phyloP scores from a whole-genome alignment of 2,888 invertebrate genomes.

The Vandiemenella viatica region DNA sequence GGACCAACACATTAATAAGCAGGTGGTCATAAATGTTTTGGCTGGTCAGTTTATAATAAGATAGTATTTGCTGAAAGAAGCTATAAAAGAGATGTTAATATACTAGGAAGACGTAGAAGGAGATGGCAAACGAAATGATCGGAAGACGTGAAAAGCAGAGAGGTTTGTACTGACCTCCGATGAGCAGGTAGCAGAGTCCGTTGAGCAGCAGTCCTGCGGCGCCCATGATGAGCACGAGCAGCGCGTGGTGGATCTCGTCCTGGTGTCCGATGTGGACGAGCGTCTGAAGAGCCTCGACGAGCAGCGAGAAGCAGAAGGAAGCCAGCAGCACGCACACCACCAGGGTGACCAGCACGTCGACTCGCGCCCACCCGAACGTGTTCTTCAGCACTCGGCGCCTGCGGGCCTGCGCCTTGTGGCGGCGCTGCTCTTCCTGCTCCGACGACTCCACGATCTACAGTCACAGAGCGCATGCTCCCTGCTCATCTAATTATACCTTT shows the following conservation, averaged over 20 bases:
- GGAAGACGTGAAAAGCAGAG: no score
- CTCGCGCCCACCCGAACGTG: slow-evolving; percentile 85
- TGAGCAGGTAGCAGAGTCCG: slow-evolving; percentile 59
- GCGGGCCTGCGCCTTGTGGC: neutral
- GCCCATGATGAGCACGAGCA: slow-evolving; percentile 58
- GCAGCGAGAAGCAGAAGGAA: slow-evolving; percentile 65
- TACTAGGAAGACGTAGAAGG: no score
- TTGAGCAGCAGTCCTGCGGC: slow-evolving; percentile 55
- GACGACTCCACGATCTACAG: no score
- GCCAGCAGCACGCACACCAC: slow-evolving; percentile 68
- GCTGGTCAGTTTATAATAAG: no score
- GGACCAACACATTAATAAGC: no score
- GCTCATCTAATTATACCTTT: no score
- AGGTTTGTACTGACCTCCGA: slow-evolving; percentile 68
- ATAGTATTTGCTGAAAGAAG: no score
- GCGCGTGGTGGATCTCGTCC: slow-evolving; percentile 58
- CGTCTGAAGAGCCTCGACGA: slow-evolving; percentile 69
- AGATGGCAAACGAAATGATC: no score
- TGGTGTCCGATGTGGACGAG: slow-evolving; percentile 57
- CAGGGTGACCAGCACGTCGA: slow-evolving; percentile 71
- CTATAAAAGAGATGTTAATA: no score
- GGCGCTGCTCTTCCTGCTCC: no score
- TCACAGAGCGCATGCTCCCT: no score
- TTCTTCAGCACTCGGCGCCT: slow-evolving; percentile 45
- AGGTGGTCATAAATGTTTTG: no score